Base-by-base conservation (phyloP, 2,797 vertebrate species). In the Channallabes apus region DNA sequence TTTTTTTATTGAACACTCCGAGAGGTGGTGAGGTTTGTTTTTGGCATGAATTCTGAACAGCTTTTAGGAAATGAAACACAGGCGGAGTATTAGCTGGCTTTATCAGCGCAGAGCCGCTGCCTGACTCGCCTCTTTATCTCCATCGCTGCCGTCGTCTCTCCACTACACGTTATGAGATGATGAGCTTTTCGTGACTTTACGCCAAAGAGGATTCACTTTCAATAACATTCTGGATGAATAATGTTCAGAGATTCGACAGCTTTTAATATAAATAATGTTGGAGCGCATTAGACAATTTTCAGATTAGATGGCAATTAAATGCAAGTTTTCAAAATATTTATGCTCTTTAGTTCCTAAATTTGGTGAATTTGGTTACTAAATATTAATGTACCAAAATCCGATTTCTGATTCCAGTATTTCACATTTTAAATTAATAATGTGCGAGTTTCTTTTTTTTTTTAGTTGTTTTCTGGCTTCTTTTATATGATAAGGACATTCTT, bases 51-150 rank as follows among this genome's bases (percentile, higher is more conserved):
- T 87, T 91, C 86, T 88, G 89, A 91, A 91, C 88, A 89, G 90
- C 89, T 92, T 94, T 94, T 94, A 93, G 93, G 94, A 94, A 95
- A 95, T 95, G 91, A 96, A 95, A 93, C 84, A 82, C 87, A 89
- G 90, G 88, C 89, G 64, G 92, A 92, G 94, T 92, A 93, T 94
- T 93, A 94, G 90, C 91, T 91, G 59, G 62, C 85, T 92, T 94
- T 95, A 95, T 95, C 95, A 91, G 68, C 14, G 54, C 90, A 86
- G 90, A 91, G 91, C 88, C 90, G 86, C 86, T 88, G 89, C 89
- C 88, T 91, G 89, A 88, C 88, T 90, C 90, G 88, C 67, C 84
- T 84, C 82, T 88, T 76, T 91, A 94, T 93, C 91, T 92, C 83
- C 29, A 27, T 76, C 65, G 82, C 20, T 82, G 46, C 88, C 87